These are phyloP conservation scores for Zenarchopterus dispar DNA, from an alignment of 2,797 vertebrate genomes.

Conservation along the genomic window DNA sequence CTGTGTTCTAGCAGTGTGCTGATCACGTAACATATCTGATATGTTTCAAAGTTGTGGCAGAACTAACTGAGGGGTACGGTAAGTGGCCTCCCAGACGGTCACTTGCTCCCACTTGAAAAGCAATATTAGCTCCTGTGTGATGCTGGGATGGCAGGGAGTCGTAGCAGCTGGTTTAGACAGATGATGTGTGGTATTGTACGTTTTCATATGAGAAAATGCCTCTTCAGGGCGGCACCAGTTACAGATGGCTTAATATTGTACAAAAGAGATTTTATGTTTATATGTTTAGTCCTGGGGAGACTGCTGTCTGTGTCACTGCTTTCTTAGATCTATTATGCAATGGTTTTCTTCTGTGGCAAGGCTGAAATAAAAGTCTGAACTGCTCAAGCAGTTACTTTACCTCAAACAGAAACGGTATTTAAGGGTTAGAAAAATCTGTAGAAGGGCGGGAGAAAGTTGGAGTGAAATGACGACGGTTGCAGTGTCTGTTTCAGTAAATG, in stretches of 20 bases:
- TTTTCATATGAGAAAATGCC: conserved; percentile 18
- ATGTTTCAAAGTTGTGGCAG: conserved; percentile 34
- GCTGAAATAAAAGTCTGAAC: conserved; percentile 33
- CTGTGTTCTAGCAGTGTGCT: conserved; percentile 70
- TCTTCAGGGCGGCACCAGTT: conserved; percentile 20
- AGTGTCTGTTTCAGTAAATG: conserved; percentile 45
- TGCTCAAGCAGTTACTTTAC: conserved; percentile 56
- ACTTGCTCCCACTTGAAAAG: conserved; percentile 33
- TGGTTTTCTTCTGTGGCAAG: conserved; percentile 51
- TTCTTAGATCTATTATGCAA: conserved; percentile 56
- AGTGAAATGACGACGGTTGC: conserved; percentile 27
- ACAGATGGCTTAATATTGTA: conserved; percentile 35
- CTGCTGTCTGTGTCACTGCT: conserved; percentile 44
- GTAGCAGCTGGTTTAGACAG: conserved; percentile 8
- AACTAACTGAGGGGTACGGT: conserved; percentile 16
- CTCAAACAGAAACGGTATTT: conserved; percentile 70
- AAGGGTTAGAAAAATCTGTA: conserved; percentile 41
- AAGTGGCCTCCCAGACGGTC: neutral
- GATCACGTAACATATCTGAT: conserved; percentile 31
- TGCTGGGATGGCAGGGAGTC: conserved; percentile 28
- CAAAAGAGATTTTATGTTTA: conserved; percentile 23
- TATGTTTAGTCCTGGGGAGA: conserved; percentile 38
- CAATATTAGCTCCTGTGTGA: conserved; percentile 43
- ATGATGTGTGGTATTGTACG: conserved; percentile 41
- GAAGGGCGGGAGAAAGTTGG: conserved; percentile 30